Evolutionary conservation across 2,797 vertebrate species (phyloP).

Genomic region (Knipowitschia caucasica): DNA sequence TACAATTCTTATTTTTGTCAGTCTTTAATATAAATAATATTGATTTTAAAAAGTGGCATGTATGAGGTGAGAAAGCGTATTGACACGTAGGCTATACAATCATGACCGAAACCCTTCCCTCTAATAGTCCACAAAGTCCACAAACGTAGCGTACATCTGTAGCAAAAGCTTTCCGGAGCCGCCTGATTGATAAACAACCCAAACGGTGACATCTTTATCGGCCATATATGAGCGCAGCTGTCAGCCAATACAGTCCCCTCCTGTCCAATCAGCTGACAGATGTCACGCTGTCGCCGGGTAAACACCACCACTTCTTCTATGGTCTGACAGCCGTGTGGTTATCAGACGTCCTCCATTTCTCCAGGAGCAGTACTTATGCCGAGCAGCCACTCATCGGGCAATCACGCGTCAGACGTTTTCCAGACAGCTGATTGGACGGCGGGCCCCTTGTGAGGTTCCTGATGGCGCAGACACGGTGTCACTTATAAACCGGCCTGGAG

Average conservation of each 20-base stretch:
- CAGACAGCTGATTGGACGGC: slow-evolving; percentile 19
- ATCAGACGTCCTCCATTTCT: slow-evolving; percentile 46
- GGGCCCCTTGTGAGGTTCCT: neutral
- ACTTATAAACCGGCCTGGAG: neutral
- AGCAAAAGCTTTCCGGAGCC: neutral
- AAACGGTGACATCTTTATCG: slow-evolving; percentile 39
- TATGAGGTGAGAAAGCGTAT: neutral
- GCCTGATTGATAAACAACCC: slow-evolving; percentile 2
- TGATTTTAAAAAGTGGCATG: too few relatives aligned
- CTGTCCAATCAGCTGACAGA: slow-evolving; percentile 32
- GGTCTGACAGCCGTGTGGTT: slow-evolving; percentile 52
- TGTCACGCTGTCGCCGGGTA: slow-evolving; percentile 49
- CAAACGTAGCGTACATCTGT: neutral
- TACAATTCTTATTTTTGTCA: too few relatives aligned
- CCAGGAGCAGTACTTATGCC: slow-evolving; percentile 26
- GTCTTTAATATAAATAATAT: too few relatives aligned
- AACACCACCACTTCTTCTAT: slow-evolving; percentile 18
- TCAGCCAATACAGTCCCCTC: slow-evolving; percentile 15
- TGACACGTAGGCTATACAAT: neutral
- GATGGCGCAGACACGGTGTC: neutral
- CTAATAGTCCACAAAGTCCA: neutral
- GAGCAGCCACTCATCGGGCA: slow-evolving; percentile 16
- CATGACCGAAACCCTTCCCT: neutral
- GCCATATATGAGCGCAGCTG: slow-evolving; percentile 17
- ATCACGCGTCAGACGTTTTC: slow-evolving; percentile 15